phyloP scores from a whole-genome alignment of 35 echinoderm and acorn worm genomes.

The Ophiothrix spiculata region DNA sequence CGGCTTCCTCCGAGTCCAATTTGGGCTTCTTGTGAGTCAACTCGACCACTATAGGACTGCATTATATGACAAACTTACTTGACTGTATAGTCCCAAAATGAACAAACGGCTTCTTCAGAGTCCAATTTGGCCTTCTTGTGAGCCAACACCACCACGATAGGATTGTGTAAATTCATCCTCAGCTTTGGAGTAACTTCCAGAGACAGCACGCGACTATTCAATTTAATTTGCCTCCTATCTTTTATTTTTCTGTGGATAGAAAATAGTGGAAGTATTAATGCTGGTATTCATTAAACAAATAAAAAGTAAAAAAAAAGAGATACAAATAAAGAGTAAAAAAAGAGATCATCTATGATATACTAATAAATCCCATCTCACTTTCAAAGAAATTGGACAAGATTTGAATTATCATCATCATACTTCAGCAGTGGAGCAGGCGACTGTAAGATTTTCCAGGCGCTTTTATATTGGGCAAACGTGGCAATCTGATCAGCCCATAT shows the following conservation, averaged over 20 bases:
- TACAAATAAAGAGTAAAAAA: no score
- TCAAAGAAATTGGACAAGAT: no score
- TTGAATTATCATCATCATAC: no score
- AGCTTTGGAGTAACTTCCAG: constrained; percentile 48
- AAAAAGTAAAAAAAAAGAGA: no score
- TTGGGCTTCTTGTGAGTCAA: background rate
- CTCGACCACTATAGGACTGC: background rate
- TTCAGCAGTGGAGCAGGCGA: no score
- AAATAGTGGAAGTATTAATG: no score
- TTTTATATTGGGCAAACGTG: no score
- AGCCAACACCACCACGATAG: constrained; percentile 49
- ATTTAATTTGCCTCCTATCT: constrained; percentile 17
- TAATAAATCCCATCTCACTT: no score
- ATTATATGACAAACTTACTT: constrained; percentile 44
- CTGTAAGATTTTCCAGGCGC: no score
- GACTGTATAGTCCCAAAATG: constrained; percentile 79
- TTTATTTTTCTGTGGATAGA: background rate
- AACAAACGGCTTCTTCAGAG: constrained; percentile 56
- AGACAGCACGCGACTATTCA: constrained; percentile 61
- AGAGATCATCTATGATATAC: no score
- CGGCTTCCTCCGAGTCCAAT: constrained; percentile 32
- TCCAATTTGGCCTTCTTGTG: constrained; percentile 48
- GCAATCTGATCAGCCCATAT: no score
- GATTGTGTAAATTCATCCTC: constrained; percentile 60
- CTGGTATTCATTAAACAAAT: no score